These are phyloP conservation scores for Neopelma chrysocephalum DNA, from an alignment of 2,797 vertebrate genomes.

Conservation along the genomic window DNA sequence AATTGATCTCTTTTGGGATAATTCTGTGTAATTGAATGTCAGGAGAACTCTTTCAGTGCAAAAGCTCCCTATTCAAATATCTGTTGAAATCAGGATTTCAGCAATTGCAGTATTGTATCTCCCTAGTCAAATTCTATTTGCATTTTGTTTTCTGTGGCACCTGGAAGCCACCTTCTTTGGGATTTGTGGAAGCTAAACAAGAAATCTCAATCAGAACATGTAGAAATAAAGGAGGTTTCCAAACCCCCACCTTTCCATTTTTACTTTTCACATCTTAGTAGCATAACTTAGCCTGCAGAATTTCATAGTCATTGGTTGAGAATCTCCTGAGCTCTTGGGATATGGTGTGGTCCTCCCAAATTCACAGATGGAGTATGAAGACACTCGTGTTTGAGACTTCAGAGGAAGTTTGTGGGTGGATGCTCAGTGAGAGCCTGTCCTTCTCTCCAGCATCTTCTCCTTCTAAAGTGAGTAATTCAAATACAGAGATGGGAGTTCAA, in stretches of 20 bases:
- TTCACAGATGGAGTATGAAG: not conserved
- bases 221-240: not conserved
- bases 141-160: not conserved
- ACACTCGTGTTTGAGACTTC: not conserved
- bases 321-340: not conserved
- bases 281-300: not conserved
- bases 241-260: accelerated
- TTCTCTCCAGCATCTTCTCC: not conserved
- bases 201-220: not conserved
- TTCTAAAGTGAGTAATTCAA: not conserved
- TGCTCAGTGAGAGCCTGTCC: not conserved
- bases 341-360: not conserved
- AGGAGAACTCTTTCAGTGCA: not conserved
- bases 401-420: not conserved
- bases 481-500: not conserved
- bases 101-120: not conserved
- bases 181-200: not conserved
- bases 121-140: not conserved
- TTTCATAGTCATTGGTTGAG: not conserved
- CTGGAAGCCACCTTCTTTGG: not conserved
- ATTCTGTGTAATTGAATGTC: not conserved
- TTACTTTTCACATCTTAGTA: not conserved
- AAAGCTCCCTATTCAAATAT: not conserved
- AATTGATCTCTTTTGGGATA: not conserved
- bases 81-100: not conserved